Conservation (phyloP, 2,888 invertebrate genomes). For the Campoletis raptor region DNA sequence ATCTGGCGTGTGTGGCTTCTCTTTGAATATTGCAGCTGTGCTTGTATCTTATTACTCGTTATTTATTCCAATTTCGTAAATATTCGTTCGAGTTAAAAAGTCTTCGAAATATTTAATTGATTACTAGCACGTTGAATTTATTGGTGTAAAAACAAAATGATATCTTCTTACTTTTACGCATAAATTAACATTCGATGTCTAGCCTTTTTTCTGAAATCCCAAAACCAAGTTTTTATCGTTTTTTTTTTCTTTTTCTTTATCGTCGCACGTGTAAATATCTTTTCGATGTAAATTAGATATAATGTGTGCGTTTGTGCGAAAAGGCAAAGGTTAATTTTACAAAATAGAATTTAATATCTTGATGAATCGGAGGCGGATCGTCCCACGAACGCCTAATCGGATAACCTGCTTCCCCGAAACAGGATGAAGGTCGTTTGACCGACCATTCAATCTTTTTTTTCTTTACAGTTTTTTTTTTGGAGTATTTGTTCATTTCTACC, state of each 20-base stretch:
- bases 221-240: not conserved
- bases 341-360: not conserved
- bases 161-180: not conserved
- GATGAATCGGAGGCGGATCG: constrained; percentile 19
- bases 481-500: constrained; percentile 30
- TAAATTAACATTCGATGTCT: not conserved
- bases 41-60: not conserved
- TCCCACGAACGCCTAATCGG: constrained; percentile 38
- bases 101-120: not conserved
- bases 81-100: not conserved
- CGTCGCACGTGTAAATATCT: not conserved
- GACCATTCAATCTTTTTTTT: constrained; percentile 1
- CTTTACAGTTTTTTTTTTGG: not conserved
- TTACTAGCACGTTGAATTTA: not conserved
- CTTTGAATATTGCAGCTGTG: not conserved
- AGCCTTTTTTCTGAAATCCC: not conserved
- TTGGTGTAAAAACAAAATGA: not conserved
- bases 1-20: not conserved
- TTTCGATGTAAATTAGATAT: not conserved
- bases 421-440: constrained; percentile 49
- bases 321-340: not conserved
- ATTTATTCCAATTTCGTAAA: not conserved
- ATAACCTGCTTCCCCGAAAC: constrained; percentile 16
- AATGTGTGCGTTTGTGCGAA: not conserved
- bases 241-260: too few relatives aligned